Evolutionary conservation across 2,797 vertebrate species (phyloP).

Genomic region (Octomys mimax): DNA sequence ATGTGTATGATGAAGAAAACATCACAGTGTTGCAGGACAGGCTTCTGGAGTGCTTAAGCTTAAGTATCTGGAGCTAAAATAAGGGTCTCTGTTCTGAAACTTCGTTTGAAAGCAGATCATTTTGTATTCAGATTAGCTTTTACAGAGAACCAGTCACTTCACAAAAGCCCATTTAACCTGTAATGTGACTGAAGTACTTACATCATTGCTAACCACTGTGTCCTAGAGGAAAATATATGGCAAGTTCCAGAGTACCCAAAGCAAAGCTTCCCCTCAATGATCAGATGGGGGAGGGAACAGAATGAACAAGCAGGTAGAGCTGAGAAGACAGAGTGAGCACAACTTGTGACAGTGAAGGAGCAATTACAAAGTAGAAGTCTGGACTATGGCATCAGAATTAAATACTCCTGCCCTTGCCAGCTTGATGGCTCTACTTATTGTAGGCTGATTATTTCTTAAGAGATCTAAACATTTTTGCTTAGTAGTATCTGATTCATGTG

Average conservation of each 20-base stretch:
- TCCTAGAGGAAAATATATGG: conserved; percentile 19
- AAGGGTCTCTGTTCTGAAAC: conserved; percentile 40
- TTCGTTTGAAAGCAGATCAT: conserved; percentile 41
- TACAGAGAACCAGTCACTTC: conserved; percentile 58
- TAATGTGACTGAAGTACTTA: conserved; percentile 42
- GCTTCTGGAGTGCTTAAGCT: background rate
- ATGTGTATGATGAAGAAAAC: background rate
- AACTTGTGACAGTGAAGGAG: background rate
- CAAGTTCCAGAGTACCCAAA: conserved; percentile 2
- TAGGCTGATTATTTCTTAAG: background rate
- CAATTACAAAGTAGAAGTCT: background rate
- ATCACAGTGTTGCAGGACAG: rapidly evolving
- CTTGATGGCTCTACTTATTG: background rate
- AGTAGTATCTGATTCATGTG: background rate
- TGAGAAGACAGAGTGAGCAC: background rate
- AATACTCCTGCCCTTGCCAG: background rate
- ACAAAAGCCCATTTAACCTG: conserved; percentile 65
- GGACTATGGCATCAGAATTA: background rate
- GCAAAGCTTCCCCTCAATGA: background rate
- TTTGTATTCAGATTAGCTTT: conserved; percentile 61
- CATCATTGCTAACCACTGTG: background rate
- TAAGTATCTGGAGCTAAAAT: conserved; percentile 10
- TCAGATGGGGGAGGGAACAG: background rate
- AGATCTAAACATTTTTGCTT: background rate
- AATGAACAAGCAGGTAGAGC: background rate